These are phyloP conservation scores for Phataginus tricuspis DNA, from an alignment of 2,797 vertebrate species.

Conservation along the genomic window DNA sequence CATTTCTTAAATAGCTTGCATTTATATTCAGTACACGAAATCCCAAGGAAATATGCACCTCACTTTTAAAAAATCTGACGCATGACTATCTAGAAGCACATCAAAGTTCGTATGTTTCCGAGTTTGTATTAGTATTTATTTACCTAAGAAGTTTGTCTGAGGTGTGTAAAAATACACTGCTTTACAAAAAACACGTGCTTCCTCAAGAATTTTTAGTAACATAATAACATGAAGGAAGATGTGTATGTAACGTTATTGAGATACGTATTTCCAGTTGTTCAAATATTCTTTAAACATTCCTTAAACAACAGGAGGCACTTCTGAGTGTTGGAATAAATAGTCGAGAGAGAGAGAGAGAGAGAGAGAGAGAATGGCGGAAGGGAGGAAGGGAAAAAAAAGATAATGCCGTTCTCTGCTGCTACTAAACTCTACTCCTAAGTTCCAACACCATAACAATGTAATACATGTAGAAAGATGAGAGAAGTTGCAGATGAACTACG, in stretches of 20 bases:
- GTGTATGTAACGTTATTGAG: not conserved
- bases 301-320: not conserved
- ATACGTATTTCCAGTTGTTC: not conserved
- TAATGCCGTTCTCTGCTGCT: not conserved
- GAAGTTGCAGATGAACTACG: not conserved
- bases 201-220: not conserved
- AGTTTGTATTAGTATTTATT: not conserved
- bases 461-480: not conserved
- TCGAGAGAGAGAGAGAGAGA: not conserved
- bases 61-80: not conserved
- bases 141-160: not conserved
- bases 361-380: not conserved
- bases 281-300: not conserved
- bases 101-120: not conserved
- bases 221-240: not conserved
- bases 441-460: not conserved
- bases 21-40: conserved; percentile 57
- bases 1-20: conserved; percentile 27
- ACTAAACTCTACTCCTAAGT: not conserved
- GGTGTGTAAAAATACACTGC: not conserved
- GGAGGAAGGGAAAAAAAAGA: not conserved
- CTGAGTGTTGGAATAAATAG: not conserved
- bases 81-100: not conserved
- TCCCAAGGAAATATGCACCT: not conserved
- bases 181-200: not conserved